Evolutionary conservation across 2,888 invertebrate genomes (phyloP).

Genomic region (Heteromyza rotundicornis): DNA sequence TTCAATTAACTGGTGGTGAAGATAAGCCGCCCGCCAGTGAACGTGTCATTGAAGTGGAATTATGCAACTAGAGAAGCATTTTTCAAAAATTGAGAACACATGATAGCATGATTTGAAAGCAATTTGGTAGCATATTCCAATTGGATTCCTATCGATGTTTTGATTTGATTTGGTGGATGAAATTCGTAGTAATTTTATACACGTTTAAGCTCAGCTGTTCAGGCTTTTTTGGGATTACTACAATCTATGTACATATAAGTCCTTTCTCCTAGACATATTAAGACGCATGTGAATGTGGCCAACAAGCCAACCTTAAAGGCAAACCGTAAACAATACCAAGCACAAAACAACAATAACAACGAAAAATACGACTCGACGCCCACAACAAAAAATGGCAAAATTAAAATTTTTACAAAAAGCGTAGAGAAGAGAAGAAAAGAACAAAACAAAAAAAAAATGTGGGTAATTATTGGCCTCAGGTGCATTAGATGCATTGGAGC

Average conservation of each 20-base stretch:
- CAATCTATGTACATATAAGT: too few relatives aligned
- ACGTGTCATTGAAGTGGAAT: too few relatives aligned
- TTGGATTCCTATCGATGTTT: too few relatives aligned
- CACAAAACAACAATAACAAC: background rate
- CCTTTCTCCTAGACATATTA: too few relatives aligned
- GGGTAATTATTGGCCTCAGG: constrained; percentile 32
- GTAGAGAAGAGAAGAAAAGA: background rate
- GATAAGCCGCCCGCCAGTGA: background rate
- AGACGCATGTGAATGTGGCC: background rate
- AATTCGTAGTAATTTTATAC: too few relatives aligned
- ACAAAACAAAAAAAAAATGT: background rate
- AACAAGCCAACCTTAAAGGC: background rate
- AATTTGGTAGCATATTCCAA: too few relatives aligned
- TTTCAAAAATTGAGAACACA: too few relatives aligned
- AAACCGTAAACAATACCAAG: background rate
- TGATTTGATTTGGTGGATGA: too few relatives aligned
- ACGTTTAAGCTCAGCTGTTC: too few relatives aligned
- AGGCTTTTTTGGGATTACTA: too few relatives aligned
- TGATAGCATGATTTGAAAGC: too few relatives aligned
- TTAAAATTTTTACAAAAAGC: constrained; percentile 11
- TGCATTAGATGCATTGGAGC: constrained; percentile 24
- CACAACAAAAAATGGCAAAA: constrained; percentile 1
- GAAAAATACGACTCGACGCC: background rate
- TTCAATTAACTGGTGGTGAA: background rate
- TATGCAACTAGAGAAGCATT: background rate